Evolutionary conservation across 1,140 invertebrate species (phyloP).

Genomic region (Telenomus remus): DNA sequence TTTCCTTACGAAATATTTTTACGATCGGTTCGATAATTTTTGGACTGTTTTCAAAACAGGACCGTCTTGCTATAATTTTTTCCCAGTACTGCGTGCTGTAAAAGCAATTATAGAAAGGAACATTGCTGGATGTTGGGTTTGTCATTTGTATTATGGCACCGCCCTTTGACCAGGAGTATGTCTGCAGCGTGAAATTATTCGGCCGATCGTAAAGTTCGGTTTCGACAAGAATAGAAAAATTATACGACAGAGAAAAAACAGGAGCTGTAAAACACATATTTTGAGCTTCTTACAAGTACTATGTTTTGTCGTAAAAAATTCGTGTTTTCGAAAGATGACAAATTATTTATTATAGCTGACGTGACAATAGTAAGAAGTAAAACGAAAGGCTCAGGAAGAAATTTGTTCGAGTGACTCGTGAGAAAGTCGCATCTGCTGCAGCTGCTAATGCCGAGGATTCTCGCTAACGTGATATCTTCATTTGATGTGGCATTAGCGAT

Average conservation of each 20-base stretch:
- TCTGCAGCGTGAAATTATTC: conserved; percentile 49
- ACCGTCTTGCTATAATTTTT: conserved; percentile 50
- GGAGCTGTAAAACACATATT: not conserved
- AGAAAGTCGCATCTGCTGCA: conserved; percentile 52
- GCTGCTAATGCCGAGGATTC: conserved; percentile 42
- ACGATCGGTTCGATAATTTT: conserved; percentile 37
- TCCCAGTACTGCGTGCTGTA: conserved; percentile 54
- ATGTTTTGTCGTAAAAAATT: not conserved
- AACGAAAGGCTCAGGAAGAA: conserved; percentile 37
- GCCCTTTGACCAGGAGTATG: conserved; percentile 56
- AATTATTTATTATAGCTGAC: conserved; percentile 32
- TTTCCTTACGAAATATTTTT: conserved; percentile 42
- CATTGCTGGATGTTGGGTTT: conserved; percentile 47
- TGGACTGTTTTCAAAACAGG: conserved; percentile 29
- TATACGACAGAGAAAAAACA: not conserved
- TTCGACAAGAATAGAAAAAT: conserved; percentile 15
- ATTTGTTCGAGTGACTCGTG: conserved; percentile 45
- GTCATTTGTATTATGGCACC: conserved; percentile 59
- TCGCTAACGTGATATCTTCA: conserved; percentile 53
- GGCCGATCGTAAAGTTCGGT: conserved; percentile 48
- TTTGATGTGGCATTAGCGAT: conserved; percentile 44
- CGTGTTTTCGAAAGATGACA: too few relatives aligned
- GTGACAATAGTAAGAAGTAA: conserved; percentile 46
- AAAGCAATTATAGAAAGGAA: conserved; percentile 52
- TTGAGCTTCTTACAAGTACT: too few relatives aligned